Conservation (phyloP, 2,888 invertebrate species). For the Periphyllus acericola region DNA sequence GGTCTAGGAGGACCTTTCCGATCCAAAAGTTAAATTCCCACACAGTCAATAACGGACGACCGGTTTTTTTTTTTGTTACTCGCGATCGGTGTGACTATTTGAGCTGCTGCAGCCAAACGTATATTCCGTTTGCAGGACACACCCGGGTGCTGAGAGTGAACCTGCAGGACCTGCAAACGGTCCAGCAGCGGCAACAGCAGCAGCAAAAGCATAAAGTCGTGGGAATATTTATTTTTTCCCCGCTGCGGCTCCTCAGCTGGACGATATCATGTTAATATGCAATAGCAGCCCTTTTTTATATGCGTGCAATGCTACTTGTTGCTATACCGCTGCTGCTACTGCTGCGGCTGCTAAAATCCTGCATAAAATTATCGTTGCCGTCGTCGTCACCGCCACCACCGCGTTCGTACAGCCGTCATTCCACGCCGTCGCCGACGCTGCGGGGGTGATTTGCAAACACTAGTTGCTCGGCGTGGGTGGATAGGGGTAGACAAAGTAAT, state of each 20-base stretch:
- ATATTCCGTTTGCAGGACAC: conserved; percentile 3
- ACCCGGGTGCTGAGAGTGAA: background rate
- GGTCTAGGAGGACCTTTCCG: conserved; percentile 10
- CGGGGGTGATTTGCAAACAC: conserved; percentile 54
- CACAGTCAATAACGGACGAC: conserved; percentile 14
- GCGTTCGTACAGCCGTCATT: background rate
- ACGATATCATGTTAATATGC: background rate
- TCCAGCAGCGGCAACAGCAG: conserved; percentile 1
- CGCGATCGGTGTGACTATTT: background rate
- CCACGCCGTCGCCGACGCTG: background rate
- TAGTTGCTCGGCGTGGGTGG: conserved; percentile 52
- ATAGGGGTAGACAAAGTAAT: conserved; percentile 12
- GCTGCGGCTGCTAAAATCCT: conserved; percentile 33
- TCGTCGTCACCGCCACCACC: background rate
- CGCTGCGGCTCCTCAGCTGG: background rate
- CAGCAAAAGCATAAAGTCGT: conserved; percentile 6
- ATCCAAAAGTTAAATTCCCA: conserved; percentile 27
- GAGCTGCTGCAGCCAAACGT: background rate
- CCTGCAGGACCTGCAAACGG: conserved; percentile 23
- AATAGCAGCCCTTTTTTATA: conserved; percentile 31
- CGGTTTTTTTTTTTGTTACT: conserved; percentile 1
- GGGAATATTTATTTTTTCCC: conserved; percentile 37
- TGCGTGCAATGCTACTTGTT: conserved; percentile 36
- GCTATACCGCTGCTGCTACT: conserved; percentile 1
- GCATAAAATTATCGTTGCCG: conserved; percentile 44